Evolutionary conservation across 2,888 invertebrate species (phyloP).

Genomic region (Cataglyphis rosenhaueri): DNA sequence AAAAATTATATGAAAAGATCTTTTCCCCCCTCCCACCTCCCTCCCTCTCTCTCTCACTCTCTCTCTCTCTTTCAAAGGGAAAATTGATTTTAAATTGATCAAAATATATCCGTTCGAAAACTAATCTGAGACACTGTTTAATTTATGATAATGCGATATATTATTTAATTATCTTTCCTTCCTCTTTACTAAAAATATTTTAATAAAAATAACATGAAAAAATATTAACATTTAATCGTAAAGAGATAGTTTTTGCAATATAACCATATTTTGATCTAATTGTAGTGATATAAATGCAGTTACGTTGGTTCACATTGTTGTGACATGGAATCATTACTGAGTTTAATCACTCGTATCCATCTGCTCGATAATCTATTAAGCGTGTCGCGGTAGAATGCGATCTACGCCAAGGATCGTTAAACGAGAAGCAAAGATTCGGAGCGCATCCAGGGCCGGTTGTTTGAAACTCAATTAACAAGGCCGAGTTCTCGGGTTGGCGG

Average conservation of each 20-base stretch:
- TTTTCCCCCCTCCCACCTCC: no score
- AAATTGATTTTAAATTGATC: background rate
- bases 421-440: conserved; percentile 56
- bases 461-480: conserved; percentile 50
- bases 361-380: conserved; percentile 75
- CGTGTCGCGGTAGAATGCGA: conserved; percentile 59
- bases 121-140: background rate
- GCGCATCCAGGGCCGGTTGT: conserved; percentile 43
- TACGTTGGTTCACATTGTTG: background rate
- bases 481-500: conserved; percentile 17
- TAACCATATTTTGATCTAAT: background rate
- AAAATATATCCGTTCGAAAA: background rate
- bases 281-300: background rate
- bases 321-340: background rate
- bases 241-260: no score
- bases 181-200: background rate
- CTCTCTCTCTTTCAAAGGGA: no score
- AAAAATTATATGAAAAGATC: background rate
- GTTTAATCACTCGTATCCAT: conserved; percentile 13
- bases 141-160: background rate
- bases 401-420: conserved; percentile 60
- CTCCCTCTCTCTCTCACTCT: no score
- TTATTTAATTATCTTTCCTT: background rate
- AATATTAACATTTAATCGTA: background rate
- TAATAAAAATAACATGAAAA: background rate